Evolutionary conservation across 1,140 invertebrate genomes (phyloP), one percentile per base, ranked within the genome.

Genomic region (Eueides isabella): DNA sequence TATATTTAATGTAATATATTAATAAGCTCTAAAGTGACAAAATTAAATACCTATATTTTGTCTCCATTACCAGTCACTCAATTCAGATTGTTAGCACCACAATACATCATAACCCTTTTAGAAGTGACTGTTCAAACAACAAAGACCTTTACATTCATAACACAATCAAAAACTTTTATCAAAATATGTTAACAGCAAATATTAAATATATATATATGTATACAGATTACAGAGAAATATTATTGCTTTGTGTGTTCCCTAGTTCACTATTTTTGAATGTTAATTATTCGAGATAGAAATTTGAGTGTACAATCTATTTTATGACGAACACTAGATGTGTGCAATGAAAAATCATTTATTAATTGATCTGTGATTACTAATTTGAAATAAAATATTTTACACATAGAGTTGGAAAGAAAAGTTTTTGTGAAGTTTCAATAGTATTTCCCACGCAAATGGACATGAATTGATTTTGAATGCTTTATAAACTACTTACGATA

Each of bases 21-120:
- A 91, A 87, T 92, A 92, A 92, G 91, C 91, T 92, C 91, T 92
- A 92, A 92, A 90, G 89, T 85, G 84, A 89, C 88, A 89, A 89
- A 89, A 89, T 84, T 80, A 88, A 89, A 90, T 87, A 89, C 79
- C 88, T 79, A 83, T 80, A 83, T 88, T 88, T 87, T 83, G 80
- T 88, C 81, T 84, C 81, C 79, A 77, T 79, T 79, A 78, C 80
- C 89, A 89, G 87, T 86, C 89, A 89, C 87, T 84, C 81, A 67
- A 79, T 80, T 77, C 85, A 86, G 76, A 84, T 81, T 79, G 87
- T 85, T 92, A 92, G 91, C 91, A 92, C 91, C 91, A 90, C 89
- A 81, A 84, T 88, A 88, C 80, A 83, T 84, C 79, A 81, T 79
- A 81, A 85, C 82, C 79, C 80, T 87, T 82, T 85, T 80, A 78